A percentile compares a stretch with the other conserved stretches of the same genome.
Evolutionary conservation across 2,888 invertebrate genomes (phyloP).

Genomic region (Eledona agricola): DNA sequence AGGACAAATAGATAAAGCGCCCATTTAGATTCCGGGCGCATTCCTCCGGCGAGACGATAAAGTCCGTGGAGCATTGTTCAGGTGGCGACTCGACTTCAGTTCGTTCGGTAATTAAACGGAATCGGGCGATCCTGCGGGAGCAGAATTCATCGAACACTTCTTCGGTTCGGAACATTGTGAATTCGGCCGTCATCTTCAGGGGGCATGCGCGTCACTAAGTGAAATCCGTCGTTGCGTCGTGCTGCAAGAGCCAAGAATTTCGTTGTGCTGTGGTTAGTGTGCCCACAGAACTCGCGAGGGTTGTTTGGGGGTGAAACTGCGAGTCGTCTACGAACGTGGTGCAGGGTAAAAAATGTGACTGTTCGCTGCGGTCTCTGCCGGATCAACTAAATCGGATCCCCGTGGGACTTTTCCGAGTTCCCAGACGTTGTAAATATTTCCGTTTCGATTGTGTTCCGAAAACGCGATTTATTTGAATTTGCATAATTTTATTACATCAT

Average conservation of each 20-base stretch:
- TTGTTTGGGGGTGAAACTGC: slow-evolving; percentile 11
- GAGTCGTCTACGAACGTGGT: slow-evolving; percentile 5
- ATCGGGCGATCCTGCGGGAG: too few species aligned
- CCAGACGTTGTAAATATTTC: too few species aligned
- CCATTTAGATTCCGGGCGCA: slow-evolving; percentile 43
- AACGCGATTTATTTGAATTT: too few species aligned
- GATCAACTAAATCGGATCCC: too few species aligned
- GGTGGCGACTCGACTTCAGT: slow-evolving; percentile 19
- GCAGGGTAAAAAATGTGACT: slow-evolving; percentile 2
- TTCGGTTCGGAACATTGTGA: slow-evolving; percentile 29
- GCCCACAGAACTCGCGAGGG: slow-evolving; percentile 11
- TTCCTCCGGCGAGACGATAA: slow-evolving; percentile 39
- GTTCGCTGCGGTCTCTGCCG: too few species aligned
- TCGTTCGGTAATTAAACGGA: too few species aligned
- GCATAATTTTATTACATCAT: too few species aligned
- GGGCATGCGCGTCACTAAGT: slow-evolving; percentile 40
- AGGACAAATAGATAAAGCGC: slow-evolving; percentile 37
- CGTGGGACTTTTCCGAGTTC: too few species aligned
- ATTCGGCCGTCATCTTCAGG: slow-evolving; percentile 36
- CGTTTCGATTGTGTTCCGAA: too few species aligned
- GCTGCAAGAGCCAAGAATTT: slow-evolving; percentile 11
- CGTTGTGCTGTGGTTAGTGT: slow-evolving; percentile 21
- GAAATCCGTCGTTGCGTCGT: slow-evolving; percentile 27
- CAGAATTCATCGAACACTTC: slow-evolving; percentile 4
- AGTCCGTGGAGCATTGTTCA: slow-evolving; percentile 40